A percentile compares a stretch with the other conserved stretches of the same genome.
Evolutionary conservation across 2,113 vertebrate genomes (phyloP).

Genomic region (Mellivora capensis): DNA sequence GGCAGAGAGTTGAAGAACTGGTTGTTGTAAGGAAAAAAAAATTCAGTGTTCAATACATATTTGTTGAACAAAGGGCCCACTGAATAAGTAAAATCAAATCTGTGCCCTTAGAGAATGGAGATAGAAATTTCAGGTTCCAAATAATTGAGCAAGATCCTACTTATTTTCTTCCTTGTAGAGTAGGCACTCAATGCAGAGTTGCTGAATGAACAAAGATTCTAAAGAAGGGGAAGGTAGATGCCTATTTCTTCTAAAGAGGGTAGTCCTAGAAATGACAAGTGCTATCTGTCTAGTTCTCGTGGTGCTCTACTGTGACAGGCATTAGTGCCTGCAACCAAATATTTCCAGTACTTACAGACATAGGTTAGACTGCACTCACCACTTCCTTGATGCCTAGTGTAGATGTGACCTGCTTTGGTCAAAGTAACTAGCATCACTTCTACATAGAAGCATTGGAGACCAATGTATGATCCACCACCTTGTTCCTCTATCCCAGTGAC

Average conservation of each 20-base stretch:
- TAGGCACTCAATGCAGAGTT: background rate
- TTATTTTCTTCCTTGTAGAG: background rate
- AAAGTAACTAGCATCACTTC: background rate
- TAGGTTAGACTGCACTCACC: background rate
- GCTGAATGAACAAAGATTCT: background rate
- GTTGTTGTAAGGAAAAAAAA: background rate
- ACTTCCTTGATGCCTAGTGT: background rate
- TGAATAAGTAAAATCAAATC: background rate
- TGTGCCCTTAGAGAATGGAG: background rate
- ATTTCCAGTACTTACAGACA: background rate
- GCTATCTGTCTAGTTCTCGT: background rate
- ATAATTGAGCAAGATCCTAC: background rate
- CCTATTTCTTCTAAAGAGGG: background rate
- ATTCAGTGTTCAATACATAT: background rate
- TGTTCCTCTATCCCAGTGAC: background rate
- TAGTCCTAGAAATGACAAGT: background rate
- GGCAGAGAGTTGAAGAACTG: background rate
- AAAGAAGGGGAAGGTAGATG: background rate
- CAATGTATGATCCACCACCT: rapidly evolving
- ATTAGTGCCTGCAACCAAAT: background rate
- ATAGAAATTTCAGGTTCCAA: background rate
- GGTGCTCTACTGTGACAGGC: background rate
- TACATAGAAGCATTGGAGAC: background rate
- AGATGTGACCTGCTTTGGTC: background rate
- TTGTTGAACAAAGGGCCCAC: background rate